Base-by-base conservation (phyloP, 2,113 vertebrate genomes). In the Forbesichthys papilliferus region DNA sequence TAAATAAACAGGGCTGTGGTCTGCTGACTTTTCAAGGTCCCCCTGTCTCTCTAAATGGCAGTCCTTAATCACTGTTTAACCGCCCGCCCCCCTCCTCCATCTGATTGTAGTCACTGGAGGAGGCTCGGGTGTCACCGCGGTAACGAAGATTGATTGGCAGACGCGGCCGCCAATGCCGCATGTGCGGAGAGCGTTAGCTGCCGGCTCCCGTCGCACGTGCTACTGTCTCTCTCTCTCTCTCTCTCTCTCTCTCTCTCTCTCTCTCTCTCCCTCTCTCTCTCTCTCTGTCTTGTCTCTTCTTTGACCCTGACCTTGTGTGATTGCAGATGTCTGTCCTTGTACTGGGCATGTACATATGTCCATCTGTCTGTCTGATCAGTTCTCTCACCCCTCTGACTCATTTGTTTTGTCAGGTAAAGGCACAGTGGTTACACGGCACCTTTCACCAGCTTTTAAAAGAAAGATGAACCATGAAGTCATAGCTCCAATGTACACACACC, bases 11-110 rank as follows among this genome's bases (percentile, higher is more conserved):
- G 69, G 59, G 84, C 65, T 70, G 62, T 73, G 89, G 79, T 80
- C 88, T 89, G 84, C 78, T 84, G 83, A 72, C 60, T 86, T 76
- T 77, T 91, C 89, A 92, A 92, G 92, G 92, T 93, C 89, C 87
- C 79, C 5, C 58, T 68, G 74, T 74, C 61, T 81, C 78, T 84
- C 73, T 79, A 86, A 90, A 92, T 86, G 75, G 72, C 81, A 63
- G 62, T 82, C 79, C 78, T 91, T 91, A 93, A 93, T 93, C 90
- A 91, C 88, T 84, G 83, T 90, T 91, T 87, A 91, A 84, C 77
- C 27, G 58, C 66, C 75, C 20, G 48, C 76, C 77, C 71, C 71
- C 68, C 80, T 75, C 69, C 64, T 58, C 73, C 59, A 51, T 81
- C 84, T 69, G 70, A 78, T 74, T 71, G 59, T 75, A 75, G 71